Base-by-base conservation (phyloP, 2,113 vertebrate genomes). In the Cromileptes altivelis region DNA sequence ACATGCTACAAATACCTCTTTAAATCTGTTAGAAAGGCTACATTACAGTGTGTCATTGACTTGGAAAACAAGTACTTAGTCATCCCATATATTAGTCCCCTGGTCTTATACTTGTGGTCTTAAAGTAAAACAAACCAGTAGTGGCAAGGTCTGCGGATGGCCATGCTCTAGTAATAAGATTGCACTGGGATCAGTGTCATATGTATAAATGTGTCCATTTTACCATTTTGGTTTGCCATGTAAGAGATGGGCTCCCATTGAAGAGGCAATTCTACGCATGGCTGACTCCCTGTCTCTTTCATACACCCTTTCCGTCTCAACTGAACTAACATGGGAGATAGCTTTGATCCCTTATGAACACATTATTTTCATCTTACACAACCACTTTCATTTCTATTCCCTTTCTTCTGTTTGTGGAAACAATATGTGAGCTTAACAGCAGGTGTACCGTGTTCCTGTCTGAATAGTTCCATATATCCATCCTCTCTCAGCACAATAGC, bases 221-320 rank as follows among this genome's bases (percentile, higher is more conserved):
- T 27, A 75, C 49, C 21, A 60, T 81, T 84, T 84, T 52, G 52
- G 27, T 76, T 73, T 70, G 50, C 71, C n/a, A 37, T 61, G 13
- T 74, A 55, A 86, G 82, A 80, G 13, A 53, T 86, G 85, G 69
- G 71, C 80, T 90, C 63, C 33, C 47, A 57, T 84, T 78, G 81
- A 86, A 71, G 64, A 82, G 63, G 73, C 81, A 85, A 88, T 88
- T 79, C 70, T 73, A 55, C 25, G 62, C 86, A 81, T 72, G 57
- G 61, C 58, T 88, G 81, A 64, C 47, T 85, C 30, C 55, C 40
- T 53, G 42, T 84, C 72, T 70, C 49, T 78, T 75, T 80, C 17
- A 78, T 60, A 55, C 42, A 67, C 25, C 14, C 18, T 57, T 49
- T 84, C 68, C 14, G 42, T 78, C 70, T 77, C 40, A 63, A 87